Evolutionary conservation across 2,888 invertebrate genomes (phyloP).

Genomic region (Lithophane semibrunnea): DNA sequence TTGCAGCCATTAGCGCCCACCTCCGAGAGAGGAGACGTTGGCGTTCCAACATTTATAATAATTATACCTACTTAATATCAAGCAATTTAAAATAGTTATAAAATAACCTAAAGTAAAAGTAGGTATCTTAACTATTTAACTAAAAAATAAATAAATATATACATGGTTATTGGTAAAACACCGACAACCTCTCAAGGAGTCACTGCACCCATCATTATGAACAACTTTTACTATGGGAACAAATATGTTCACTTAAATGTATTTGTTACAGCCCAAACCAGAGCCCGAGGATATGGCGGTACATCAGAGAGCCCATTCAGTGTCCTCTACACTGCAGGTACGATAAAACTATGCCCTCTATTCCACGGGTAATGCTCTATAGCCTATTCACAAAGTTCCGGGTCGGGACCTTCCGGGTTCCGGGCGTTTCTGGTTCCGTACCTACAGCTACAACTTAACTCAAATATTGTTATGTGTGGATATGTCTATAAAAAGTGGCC

Average conservation of each 20-base stretch:
- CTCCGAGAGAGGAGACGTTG: too few relatives aligned
- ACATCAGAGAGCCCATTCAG: conserved; percentile 92
- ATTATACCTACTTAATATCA: too few relatives aligned
- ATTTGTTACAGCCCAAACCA: conserved; percentile 84
- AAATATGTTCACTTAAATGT: not conserved
- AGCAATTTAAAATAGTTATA: too few relatives aligned
- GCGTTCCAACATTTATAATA: too few relatives aligned
- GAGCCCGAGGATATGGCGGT: conserved; percentile 88
- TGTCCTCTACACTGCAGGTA: conserved; percentile 90
- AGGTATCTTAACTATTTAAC: too few relatives aligned
- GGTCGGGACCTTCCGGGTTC: not conserved
- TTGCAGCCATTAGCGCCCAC: too few relatives aligned
- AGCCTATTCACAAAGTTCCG: conserved; percentile 18
- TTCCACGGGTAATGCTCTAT: not conserved
- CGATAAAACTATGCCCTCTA: conserved; percentile 31
- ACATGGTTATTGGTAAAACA: too few relatives aligned
- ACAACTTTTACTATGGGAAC: too few relatives aligned
- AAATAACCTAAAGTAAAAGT: too few relatives aligned
- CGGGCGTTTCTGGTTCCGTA: not conserved
- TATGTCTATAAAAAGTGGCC: not conserved
- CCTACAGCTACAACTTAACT: not conserved
- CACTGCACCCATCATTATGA: too few relatives aligned
- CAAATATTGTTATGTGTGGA: not conserved
- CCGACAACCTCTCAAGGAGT: too few relatives aligned
- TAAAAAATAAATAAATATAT: too few relatives aligned